Evolutionary conservation across 2,113 vertebrate genomes (phyloP).

Genomic region (Strix uralensis): DNA sequence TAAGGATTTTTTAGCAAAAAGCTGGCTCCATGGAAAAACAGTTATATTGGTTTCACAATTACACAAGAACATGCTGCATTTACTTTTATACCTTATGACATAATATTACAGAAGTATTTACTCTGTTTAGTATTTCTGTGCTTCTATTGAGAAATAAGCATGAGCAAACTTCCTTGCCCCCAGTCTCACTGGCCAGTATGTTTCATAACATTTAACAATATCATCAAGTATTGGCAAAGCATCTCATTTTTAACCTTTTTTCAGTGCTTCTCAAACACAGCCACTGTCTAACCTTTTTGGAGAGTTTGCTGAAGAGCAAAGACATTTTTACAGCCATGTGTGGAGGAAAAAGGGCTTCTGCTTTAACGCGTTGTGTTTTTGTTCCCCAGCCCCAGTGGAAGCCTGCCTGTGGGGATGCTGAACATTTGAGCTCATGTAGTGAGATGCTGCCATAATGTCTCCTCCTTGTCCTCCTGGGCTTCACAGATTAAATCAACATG

Average conservation of each 20-base stretch:
- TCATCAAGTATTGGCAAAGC: not conserved
- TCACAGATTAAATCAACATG: not conserved
- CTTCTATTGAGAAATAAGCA: not conserved
- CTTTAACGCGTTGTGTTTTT: not conserved
- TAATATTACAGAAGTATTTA: not conserved
- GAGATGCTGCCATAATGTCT: not conserved
- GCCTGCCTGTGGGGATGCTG: not conserved
- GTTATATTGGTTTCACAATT: not conserved
- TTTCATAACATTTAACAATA: not conserved
- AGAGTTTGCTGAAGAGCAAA: not conserved
- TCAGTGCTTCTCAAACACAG: not conserved
- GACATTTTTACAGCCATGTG: not conserved
- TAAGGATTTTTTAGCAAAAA: not conserved
- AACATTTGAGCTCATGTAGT: not conserved
- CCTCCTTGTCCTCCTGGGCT: not conserved
- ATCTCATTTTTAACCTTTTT: not conserved
- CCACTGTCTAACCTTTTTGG: not conserved
- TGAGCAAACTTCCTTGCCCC: not conserved
- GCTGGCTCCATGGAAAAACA: not conserved
- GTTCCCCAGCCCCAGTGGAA: not conserved
- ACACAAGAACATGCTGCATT: not conserved
- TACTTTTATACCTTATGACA: not conserved
- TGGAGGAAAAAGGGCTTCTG: not conserved
- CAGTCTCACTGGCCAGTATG: not conserved
- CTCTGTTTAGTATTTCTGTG: not conserved